Evolutionary conservation across 2,113 vertebrate genomes (phyloP).

Genomic region (Triplophysa dalaica): DNA sequence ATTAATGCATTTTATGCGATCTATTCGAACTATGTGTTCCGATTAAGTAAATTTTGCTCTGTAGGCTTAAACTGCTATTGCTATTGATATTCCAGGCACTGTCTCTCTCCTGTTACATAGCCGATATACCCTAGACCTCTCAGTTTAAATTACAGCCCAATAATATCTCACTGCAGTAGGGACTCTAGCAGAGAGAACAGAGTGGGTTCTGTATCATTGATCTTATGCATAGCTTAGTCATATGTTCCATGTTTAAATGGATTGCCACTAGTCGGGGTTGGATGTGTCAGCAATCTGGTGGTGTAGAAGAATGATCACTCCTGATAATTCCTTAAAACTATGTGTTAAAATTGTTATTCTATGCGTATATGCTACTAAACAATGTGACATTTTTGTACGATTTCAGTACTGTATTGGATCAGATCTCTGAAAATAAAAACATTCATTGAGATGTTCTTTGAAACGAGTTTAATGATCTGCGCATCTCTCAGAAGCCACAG

Average conservation of each 20-base stretch:
- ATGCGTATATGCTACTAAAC: too few relatives aligned
- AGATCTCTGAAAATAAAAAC: too few relatives aligned
- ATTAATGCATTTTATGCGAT: slow-evolving; percentile 33
- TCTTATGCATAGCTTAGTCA: slow-evolving; percentile 45
- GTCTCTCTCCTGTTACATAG: slow-evolving; percentile 32
- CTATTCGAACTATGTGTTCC: slow-evolving; percentile 18
- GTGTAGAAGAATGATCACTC: too few relatives aligned
- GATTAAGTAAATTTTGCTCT: slow-evolving; percentile 43
- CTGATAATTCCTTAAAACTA: background rate
- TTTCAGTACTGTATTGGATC: too few relatives aligned
- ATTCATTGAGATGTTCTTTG: background rate
- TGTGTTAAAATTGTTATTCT: too few relatives aligned
- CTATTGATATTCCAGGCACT: slow-evolving; percentile 51
- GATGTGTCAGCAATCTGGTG: background rate
- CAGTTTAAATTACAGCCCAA: slow-evolving; percentile 51
- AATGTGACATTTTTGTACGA: too few relatives aligned
- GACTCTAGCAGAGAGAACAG: slow-evolving; percentile 16
- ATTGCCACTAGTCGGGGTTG: background rate
- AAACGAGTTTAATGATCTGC: background rate
- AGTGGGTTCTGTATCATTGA: slow-evolving; percentile 40
- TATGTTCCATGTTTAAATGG: slow-evolving; percentile 24
- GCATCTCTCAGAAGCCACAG: background rate
- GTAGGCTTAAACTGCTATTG: slow-evolving; percentile 22
- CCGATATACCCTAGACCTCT: slow-evolving; percentile 49
- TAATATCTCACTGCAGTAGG: slow-evolving; percentile 40